Percentiles rank a stretch among this genome's conserved stretches.
phyloP scores from a whole-genome alignment of 2,888 invertebrate genomes.

The Scaptomyza cyrtandrae region DNA sequence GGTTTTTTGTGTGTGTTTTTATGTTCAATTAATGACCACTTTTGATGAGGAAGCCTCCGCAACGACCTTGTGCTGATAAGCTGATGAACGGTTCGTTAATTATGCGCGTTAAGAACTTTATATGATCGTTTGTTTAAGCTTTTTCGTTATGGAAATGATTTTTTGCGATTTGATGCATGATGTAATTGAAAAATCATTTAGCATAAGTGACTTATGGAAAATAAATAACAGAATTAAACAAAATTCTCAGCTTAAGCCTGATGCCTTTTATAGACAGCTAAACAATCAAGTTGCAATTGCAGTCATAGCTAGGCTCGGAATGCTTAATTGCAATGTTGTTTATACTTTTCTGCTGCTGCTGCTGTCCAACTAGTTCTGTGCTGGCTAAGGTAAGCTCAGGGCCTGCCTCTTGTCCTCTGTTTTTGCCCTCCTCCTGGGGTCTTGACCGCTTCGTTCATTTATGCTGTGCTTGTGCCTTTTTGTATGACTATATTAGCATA shows the following conservation, averaged over 20 bases:
- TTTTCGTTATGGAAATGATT: slow-evolving; percentile 43
- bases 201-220: slow-evolving; percentile 16
- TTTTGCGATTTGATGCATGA: slow-evolving; percentile 24
- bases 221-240: slow-evolving; percentile 22
- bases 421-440: slow-evolving; percentile 5
- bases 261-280: slow-evolving; percentile 26
- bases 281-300: slow-evolving; percentile 17
- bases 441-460: slow-evolving; percentile 50
- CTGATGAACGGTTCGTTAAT: slow-evolving; percentile 49
- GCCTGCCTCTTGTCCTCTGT: neutral
- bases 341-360: neutral
- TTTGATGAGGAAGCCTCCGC: slow-evolving; percentile 46
- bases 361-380: slow-evolving; percentile 20
- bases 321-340: slow-evolving; percentile 35
- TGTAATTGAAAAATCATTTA: slow-evolving; percentile 57
- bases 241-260: slow-evolving; percentile 3
- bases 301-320: slow-evolving; percentile 16
- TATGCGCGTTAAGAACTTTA: slow-evolving; percentile 32
- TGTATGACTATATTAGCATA: slow-evolving; percentile 50
- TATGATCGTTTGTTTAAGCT: slow-evolving; percentile 30
- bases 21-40: slow-evolving; percentile 41
- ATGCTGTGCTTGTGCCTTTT: slow-evolving; percentile 52
- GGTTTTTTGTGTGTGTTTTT: slow-evolving; percentile 7
- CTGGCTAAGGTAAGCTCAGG: slow-evolving; percentile 14
- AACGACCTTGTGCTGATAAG: slow-evolving; percentile 50